phyloP scores from a whole-genome alignment of 1,140 invertebrate genomes.

The Homalodisca vitripennis region DNA sequence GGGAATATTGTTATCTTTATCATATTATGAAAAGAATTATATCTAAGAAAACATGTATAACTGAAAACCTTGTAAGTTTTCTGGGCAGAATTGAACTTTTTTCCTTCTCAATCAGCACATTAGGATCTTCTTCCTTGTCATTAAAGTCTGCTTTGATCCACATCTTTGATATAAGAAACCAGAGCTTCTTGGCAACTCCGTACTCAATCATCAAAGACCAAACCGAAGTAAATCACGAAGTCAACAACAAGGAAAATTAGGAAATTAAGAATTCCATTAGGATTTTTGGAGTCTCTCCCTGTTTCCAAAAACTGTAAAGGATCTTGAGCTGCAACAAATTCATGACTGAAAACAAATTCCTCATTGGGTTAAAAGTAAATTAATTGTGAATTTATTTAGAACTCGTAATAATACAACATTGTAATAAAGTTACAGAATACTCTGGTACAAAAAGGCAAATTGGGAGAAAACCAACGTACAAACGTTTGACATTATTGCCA shows the following conservation, averaged over 20 bases:
- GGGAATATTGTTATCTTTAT: no score
- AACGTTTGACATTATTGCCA: no score
- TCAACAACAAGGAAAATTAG: slow-evolving; percentile 25
- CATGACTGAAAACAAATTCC: no score
- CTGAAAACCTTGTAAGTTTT: neutral
- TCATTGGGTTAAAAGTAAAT: no score
- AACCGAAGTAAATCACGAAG: neutral
- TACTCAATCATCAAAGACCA: slow-evolving; percentile 10
- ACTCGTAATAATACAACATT: no score
- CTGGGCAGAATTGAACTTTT: neutral
- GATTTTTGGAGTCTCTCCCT: neutral
- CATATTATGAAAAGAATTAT: no score
- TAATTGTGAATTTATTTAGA: no score
- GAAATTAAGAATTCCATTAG: slow-evolving; percentile 23
- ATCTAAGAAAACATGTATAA: no score
- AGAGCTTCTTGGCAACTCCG: neutral
- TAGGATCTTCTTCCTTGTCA: neutral
- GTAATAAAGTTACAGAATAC: no score
- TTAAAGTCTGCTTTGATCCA: neutral
- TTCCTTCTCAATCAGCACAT: neutral
- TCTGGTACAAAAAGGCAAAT: no score
- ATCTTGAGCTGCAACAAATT: neutral
- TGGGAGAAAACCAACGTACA: no score
- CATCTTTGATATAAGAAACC: slow-evolving; percentile 8
- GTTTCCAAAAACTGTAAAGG: neutral